Base-by-base conservation (phyloP, 2,888 invertebrate species). In the Heliconius ismenius region DNA sequence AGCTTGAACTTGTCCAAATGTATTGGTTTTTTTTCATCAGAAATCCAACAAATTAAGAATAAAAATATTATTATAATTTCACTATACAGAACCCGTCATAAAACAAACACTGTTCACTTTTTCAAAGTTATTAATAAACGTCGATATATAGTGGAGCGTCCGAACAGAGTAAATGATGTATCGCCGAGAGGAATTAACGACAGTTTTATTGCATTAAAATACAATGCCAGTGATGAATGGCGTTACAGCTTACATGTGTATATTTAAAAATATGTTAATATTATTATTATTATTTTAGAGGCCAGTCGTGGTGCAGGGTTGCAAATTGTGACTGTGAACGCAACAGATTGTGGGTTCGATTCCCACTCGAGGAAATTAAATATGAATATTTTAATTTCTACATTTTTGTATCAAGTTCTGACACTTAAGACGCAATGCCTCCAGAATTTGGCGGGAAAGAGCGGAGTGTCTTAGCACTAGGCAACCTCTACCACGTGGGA, bases 71-170 rank as follows among this genome's bases (percentile, higher is more conserved):
- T 32, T 54, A 54, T n/a, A 58, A 54, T 21, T 15, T 43, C 15
- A 1, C 43, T n/a, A 32, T 70, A 24, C 70, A 32, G 58, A 70
- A 70, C 58, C 70, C 32, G 7, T 13, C 9, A 3, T 58, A 58
- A 70, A 58, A 70, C 58, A 15, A 10, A 21, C 18, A 49, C 32
- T 67, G 26, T 21, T 13, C 63, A 62, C 54, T 62, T 73, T 75
- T 76, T 76, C 60, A 72, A 77, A 76, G 79, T 79, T 81, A 79
- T 80, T 81, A 81, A 78, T 79, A 80, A 78, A 76, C 76, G 79
- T 74, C 72, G 67, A 75, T 75, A 78, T 77, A 80, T 79, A 76
- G 78, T 77, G 76, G 70, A 74, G 62, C 75, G 74, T 77, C 75
- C 60, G 74, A 58, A 75, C 76, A 74, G 65, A 75, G 75, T 75